Percentiles rank a stretch among this genome's conserved stretches.
These are phyloP conservation scores for Amblyjoppa fuscipennis DNA, from an alignment of 2,888 invertebrate genomes.

Conservation along the genomic window DNA sequence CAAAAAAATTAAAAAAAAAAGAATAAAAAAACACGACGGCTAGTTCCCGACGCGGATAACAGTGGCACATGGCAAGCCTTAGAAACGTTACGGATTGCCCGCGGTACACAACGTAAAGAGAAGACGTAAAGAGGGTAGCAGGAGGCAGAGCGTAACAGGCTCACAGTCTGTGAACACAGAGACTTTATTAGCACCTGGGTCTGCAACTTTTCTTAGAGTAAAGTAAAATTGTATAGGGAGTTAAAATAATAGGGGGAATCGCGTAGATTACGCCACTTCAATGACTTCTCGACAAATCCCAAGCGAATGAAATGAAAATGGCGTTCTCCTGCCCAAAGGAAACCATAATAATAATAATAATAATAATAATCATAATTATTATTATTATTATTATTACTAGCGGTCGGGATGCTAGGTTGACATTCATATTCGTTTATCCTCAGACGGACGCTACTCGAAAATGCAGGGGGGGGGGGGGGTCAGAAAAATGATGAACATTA, in stretches of 20 bases:
- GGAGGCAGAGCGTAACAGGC: not conserved
- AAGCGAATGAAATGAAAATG: conserved; percentile 12
- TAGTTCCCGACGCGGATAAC: conserved; percentile 7
- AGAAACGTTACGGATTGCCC: not conserved
- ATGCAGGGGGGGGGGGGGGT: too few species aligned
- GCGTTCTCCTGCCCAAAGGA: not conserved
- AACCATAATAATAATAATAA: conserved; percentile 8
- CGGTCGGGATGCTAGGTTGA: too few species aligned
- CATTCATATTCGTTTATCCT: too few species aligned
- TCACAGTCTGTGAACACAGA: conserved; percentile 9
- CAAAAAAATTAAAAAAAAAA: not conserved
- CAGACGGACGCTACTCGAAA: too few species aligned
- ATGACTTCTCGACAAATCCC: conserved; percentile 15
- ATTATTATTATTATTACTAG: too few species aligned
- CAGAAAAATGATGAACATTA: too few species aligned
- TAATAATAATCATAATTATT: not conserved
- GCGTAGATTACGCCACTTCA: not conserved
- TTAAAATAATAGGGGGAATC: conserved; percentile 18
- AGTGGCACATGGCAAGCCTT: conserved; percentile 27
- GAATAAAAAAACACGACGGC: not conserved
- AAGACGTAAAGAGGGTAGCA: conserved; percentile 20
- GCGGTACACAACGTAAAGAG: not conserved
- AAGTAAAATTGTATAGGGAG: conserved; percentile 28
- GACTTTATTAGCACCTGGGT: conserved; percentile 43
- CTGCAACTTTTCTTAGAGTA: conserved; percentile 22